Evolutionary conservation across 2,113 vertebrate genomes (phyloP).

Genomic region (Osmerus mordax): DNA sequence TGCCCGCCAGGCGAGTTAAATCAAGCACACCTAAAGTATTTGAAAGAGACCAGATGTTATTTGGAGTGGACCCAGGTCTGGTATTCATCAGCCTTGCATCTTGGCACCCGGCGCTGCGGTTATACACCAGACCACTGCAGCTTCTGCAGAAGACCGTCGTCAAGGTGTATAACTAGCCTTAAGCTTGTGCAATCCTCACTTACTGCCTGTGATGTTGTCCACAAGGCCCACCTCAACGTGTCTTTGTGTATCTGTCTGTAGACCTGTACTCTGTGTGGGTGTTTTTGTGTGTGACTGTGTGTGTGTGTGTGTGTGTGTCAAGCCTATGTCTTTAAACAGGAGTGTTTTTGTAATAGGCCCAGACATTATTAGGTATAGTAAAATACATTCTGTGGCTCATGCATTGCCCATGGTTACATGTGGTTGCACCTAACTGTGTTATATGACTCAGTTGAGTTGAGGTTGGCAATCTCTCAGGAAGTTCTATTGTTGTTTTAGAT

Average conservation of each 20-base stretch:
- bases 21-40: too few relatives aligned
- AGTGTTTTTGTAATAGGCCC: too few relatives aligned
- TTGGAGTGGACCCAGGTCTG: too few relatives aligned
- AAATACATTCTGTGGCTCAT: constrained; percentile 1
- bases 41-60: too few relatives aligned
- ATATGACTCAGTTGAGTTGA: too few relatives aligned
- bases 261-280: not conserved
- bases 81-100: not conserved
- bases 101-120: not conserved
- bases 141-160: not conserved
- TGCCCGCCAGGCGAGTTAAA: too few relatives aligned
- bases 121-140: constrained; percentile 7
- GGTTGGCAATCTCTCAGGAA: too few relatives aligned
- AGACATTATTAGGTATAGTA: not conserved
- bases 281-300: not conserved
- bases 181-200: constrained; percentile 12
- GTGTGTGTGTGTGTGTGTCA: not conserved
- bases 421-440: not conserved
- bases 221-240: not conserved
- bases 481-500: too few relatives aligned
- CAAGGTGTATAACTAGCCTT: constrained; percentile 6
- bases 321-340: not conserved
- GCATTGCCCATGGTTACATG: constrained; percentile 3
- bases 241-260: not conserved
- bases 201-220: not conserved